These are phyloP conservation scores for Physocephala rufipes DNA, from an alignment of 2,888 invertebrate genomes.

Conservation along the genomic window DNA sequence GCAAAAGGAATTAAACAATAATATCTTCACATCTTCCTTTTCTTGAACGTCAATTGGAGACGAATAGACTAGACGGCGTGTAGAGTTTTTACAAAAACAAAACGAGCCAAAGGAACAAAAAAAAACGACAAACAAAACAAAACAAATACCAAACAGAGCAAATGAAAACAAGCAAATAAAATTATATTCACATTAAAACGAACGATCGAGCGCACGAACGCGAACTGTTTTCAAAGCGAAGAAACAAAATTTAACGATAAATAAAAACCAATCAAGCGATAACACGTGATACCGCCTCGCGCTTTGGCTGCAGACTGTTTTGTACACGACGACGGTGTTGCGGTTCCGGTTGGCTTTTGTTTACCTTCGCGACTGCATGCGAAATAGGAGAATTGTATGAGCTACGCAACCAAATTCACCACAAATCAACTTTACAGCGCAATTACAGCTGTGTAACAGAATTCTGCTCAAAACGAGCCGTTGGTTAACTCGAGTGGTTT, in stretches of 20 bases:
- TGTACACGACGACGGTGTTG: constrained; percentile 27
- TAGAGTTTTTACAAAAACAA: too few relatives aligned
- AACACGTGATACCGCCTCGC: constrained; percentile 45
- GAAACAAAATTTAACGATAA: constrained; percentile 32
- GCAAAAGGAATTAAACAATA: too few relatives aligned
- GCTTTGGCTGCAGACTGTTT: constrained; percentile 46
- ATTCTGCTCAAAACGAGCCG: neutral
- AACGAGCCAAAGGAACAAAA: too few relatives aligned
- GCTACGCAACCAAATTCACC: constrained; percentile 29
- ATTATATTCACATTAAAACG: constrained; percentile 29
- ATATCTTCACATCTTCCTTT: too few relatives aligned
- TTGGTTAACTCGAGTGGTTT: neutral
- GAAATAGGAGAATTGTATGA: constrained; percentile 9
- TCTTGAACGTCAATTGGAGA: too few relatives aligned
- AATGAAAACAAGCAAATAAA: constrained; percentile 13
- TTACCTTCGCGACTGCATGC: constrained; percentile 26
- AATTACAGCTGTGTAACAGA: constrained; percentile 21
- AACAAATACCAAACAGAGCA: neutral
- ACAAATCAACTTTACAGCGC: too few relatives aligned
- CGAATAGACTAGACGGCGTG: too few relatives aligned
- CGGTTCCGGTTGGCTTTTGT: constrained; percentile 35
- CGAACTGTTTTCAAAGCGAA: constrained; percentile 31
- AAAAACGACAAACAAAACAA: neutral
- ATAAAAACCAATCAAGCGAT: constrained; percentile 42
- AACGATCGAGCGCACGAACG: constrained; percentile 34